Evolutionary conservation across 2,888 invertebrate genomes (phyloP), one percentile per base, ranked within the genome.

Genomic region (Drosophila imparisetae): DNA sequence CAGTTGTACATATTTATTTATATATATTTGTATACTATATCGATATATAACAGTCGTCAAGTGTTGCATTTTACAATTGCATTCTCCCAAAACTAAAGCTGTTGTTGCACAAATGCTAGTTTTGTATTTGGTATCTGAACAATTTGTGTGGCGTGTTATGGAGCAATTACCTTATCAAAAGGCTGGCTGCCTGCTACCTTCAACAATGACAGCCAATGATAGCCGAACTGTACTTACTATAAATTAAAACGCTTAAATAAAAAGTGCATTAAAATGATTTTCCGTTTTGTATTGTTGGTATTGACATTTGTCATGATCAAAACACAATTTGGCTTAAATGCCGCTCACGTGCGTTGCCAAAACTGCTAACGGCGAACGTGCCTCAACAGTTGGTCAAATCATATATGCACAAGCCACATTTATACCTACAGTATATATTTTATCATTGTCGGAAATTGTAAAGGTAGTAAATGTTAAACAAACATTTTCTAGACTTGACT

Each of bases 141-240:
- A 70, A 61, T 66, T 65, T 38, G 54, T 53, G 15, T 89, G 58
- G 84, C 84, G 84, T 85, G 84, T 42, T 54, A 58, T 50, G 34
- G 30, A 42, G 57, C 77, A 85, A 89, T 85, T 85, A 85, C 80
- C 59, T 69, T 71, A 80, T 75, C 78, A 75, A 72, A 40, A 52
- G 61, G 36, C 38, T 38, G 61, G 36, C 38, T 38, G 27, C 45
- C 24, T 24, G 45, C 15, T 40, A 42, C 40, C 55, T 29, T 49
- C 53, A 64, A 53, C 65, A 76, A 70, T 79, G 72, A 62, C 72
- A 69, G 54, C 21, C 60, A 61, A 67, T 72, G 62, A 75, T 65
- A 65, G 62, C 29, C 40, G 38, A 18, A 34, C 29, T 11, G n/a
- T n/a, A 50, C 50, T 36, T 50, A 40, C 30, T 42, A 36, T 54